Base-by-base conservation (phyloP, 2,797 vertebrate genomes). In the Melanotaenia parkinsoni region DNA sequence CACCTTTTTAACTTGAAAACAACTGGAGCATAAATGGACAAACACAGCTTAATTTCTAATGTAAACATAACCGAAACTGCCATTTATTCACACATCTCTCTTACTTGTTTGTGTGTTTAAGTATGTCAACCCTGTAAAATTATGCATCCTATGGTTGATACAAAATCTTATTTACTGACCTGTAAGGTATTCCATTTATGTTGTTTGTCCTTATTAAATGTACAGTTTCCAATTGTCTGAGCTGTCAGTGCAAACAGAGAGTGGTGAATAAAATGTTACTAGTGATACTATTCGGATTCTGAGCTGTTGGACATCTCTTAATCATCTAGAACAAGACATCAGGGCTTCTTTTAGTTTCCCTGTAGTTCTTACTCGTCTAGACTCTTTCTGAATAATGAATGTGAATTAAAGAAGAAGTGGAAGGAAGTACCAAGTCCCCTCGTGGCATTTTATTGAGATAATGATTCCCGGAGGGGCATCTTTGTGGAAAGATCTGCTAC, bases 351-450 rank as follows among this genome's bases (percentile, higher is more conserved):
- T 47, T 45, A 63, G 50, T 45, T 75, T 81, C 73, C 59, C 56
- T 16, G 60, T 73, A 68, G 76, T 63, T 77, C 62, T 72, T 4
- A 18, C 53, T 54, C 53, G 24, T 26, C 53, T 16, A 28, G 69
- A 72, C 79, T 87, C 74, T 75, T 30, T 75, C 53, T 91, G 83
- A 90, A 90, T 92, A 90, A 93, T 87, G 67, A 58, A 91, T 89
- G 82, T 59, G 72, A 83, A 79, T 88, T 89, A 88, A 91, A 86
- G 72, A 82, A 84, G 80, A 72, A 28, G 73, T 63, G 81, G 74
- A 88, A 79, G 68, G 80, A 88, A 85, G 76, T 79, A 63, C 69
- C 71, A 60, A 63, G 70, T 71, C 79, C 83, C 80, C 79, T 80
- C 57, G 77, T 88, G 84, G 85, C 64, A 60, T 82, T 88, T 80